Evolutionary conservation across 2,797 vertebrate genomes (phyloP).

Genomic region (Spinibarbus caldwelli): DNA sequence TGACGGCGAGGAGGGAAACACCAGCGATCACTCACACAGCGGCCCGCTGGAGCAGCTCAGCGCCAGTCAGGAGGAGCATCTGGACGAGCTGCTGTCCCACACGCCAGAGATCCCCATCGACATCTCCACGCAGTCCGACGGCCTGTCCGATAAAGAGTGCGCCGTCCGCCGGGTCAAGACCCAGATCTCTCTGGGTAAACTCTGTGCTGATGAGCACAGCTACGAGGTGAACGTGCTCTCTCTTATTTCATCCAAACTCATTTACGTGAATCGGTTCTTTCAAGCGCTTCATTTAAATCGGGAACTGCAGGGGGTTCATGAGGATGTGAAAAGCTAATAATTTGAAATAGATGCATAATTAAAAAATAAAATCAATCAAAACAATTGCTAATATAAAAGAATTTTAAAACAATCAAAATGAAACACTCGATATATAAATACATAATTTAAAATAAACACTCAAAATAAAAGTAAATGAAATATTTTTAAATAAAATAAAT

Average conservation of each 20-base stretch:
- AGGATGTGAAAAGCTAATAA: background rate
- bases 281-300: rapidly evolving
- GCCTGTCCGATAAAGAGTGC: conserved; percentile 97
- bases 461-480: background rate
- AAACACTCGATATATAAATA: background rate
- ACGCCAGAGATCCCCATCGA: conserved; percentile 97
- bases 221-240: conserved; percentile 85
- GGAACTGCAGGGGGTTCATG: background rate
- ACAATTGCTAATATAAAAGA: background rate
- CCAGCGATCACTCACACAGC: conserved; percentile 94
- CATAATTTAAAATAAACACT: background rate
- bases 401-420: background rate
- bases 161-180: conserved; percentile 97
- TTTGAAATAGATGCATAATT: background rate
- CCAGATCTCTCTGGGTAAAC: conserved; percentile 97
- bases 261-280: background rate
- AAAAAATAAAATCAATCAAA: background rate
- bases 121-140: conserved; percentile 96
- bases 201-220: conserved; percentile 91
- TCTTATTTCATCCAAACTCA: background rate
- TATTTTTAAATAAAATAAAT: background rate
- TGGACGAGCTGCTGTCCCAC: conserved; percentile 94
- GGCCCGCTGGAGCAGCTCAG: conserved; percentile 87
- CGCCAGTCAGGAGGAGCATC: conserved; percentile 84
- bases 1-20: conserved; percentile 98